These are phyloP conservation scores for Eupithecia dodoneata DNA, from an alignment of 2,888 invertebrate genomes.

Conservation along the genomic window DNA sequence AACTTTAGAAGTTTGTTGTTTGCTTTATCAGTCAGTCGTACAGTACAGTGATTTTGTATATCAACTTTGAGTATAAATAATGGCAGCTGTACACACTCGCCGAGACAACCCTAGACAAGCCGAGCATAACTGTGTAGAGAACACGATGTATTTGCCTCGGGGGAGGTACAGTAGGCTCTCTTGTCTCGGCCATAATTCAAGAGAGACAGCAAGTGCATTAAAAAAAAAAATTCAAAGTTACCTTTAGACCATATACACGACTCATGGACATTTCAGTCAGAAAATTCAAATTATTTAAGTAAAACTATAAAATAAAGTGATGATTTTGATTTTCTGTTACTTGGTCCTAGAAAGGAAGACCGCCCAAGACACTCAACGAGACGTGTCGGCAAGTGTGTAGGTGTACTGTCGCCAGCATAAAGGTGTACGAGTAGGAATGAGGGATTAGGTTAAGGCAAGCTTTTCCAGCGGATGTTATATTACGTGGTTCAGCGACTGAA, in stretches of 20 bases:
- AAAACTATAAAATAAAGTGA: no score
- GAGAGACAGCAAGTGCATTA: no score
- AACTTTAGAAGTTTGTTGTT: background rate
- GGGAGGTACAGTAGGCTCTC: no score
- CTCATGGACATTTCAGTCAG: no score
- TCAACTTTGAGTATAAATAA: background rate
- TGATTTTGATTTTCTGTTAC: no score
- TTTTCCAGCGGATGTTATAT: slow-evolving; percentile 24
- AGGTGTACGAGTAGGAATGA: background rate
- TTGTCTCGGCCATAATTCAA: no score
- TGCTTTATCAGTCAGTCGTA: background rate
- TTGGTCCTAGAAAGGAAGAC: background rate
- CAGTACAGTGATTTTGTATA: background rate
- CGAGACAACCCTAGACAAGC: background rate
- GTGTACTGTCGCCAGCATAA: background rate
- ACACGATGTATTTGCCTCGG: background rate
- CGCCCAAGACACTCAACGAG: background rate
- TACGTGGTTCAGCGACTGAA: slow-evolving; percentile 33
- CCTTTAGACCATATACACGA: background rate
- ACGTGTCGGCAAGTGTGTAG: background rate
- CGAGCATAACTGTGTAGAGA: background rate
- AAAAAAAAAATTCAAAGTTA: no score
- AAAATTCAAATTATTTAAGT: no score
- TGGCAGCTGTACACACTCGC: background rate
- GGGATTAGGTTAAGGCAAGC: slow-evolving; percentile 22